Evolutionary conservation across 35 echinoderm and acorn worm species (phyloP).

Genomic region (Ophiothrix spiculata): DNA sequence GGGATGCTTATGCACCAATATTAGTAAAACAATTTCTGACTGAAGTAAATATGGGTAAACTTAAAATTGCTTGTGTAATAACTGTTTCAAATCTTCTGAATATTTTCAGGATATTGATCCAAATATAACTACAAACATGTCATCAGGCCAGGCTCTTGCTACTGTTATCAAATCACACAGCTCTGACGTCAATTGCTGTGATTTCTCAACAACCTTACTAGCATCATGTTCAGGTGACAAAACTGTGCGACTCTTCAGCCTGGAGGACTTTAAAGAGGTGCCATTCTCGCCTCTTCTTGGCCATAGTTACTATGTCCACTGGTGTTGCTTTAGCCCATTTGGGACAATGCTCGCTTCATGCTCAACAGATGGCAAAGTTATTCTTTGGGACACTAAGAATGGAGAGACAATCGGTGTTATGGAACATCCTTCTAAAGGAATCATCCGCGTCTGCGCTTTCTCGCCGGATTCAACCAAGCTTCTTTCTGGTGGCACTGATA

Average conservation of each 20-base stretch:
- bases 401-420: constrained; percentile 61
- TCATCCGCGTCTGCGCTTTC: constrained; percentile 74
- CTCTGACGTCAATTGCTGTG: constrained; percentile 83
- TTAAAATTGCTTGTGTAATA: no score
- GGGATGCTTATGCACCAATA: no score
- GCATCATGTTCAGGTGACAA: constrained; percentile 98
- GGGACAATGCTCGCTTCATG: constrained; percentile 85
- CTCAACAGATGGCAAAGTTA: constrained; percentile 96
- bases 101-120: no score
- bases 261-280: constrained; percentile 65
- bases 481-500: constrained; percentile 81
- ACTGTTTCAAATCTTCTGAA: no score
- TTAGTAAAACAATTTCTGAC: no score
- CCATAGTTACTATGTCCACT: constrained; percentile 91
- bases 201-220: constrained; percentile 69
- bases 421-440: constrained; percentile 66
- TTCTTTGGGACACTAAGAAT: constrained; percentile 78
- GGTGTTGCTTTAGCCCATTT: constrained; percentile 82
- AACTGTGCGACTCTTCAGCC: constrained; percentile 67
- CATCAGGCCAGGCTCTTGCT: constrained; percentile 3
- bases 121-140: no score
- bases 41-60: no score
- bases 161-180: constrained; percentile 64
- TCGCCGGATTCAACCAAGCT: constrained; percentile 80
- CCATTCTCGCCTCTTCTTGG: constrained; percentile 74